Evolutionary conservation across 1,140 invertebrate species (phyloP), one percentile per base, ranked within the genome.

Genomic region (Calosoma granatense): DNA sequence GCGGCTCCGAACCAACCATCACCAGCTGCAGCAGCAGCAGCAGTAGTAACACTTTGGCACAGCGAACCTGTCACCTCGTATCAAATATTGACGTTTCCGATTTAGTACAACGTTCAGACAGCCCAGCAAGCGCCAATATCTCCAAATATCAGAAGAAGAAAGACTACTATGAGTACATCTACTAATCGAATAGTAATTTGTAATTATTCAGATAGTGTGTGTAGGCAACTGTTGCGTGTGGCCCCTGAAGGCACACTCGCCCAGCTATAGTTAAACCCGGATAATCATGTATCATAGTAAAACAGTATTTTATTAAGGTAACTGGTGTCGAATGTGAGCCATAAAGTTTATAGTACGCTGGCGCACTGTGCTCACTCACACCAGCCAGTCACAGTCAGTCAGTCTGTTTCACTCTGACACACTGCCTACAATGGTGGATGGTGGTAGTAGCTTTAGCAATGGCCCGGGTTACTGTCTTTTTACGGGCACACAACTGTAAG

Each of bases 251-350:
- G 26, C 6, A 6, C 26, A 14, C 14, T 14, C 26, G 4, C 14
- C 4, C 26, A n/a, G n/a, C n/a, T n/a, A 36, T n/a, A 36, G 41
- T 47, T 12, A 47, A 47, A 47, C 41, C 17, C 41, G 17, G 41
- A 47, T 47, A 47, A 47, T 47, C 41, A 47, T 47, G 41, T 47
- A 47, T 47, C 41, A 47, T 47, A 61, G 56, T 55, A 61, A 59
- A 64, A 64, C 59, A 63, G 59, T 64, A 65, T 67, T 67, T 67
- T 67, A 67, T 67, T 67, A 64, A 67, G 65, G 66, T 65, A 67
- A 67, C 63, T 63, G 65, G 65, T 67, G 67, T 69, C 67, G 66
- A 67, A 67, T 67, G 65, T 65, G 65, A 60, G 63, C 65, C 64
- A 69, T 69, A 69, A 69, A 69, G 55, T 69, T 69, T 69, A 69